Percentiles rank a stretch among this genome's conserved stretches.
These are phyloP conservation scores for Drosophila paracracens DNA, from an alignment of 2,888 invertebrate species.

Conservation along the genomic window DNA sequence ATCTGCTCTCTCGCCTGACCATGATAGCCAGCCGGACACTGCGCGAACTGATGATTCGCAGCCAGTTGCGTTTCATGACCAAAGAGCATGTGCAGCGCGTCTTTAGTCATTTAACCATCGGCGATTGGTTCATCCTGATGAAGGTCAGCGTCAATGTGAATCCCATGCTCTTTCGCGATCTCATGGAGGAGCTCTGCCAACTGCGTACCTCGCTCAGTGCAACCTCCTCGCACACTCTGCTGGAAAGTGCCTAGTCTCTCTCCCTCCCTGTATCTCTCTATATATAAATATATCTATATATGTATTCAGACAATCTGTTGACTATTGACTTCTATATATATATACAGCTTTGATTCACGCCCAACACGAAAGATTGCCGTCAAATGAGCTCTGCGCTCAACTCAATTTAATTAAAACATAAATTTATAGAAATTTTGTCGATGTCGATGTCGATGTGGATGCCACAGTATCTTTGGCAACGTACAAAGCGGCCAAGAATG, in stretches of 20 bases:
- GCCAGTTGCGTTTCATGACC: slow-evolving; percentile 76
- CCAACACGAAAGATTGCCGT: not conserved
- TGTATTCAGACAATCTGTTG: not conserved
- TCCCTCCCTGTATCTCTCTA: not conserved
- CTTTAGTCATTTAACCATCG: slow-evolving; percentile 85
- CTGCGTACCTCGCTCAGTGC: slow-evolving; percentile 46
- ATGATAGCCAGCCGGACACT: slow-evolving; percentile 86
- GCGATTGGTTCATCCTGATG: slow-evolving; percentile 92
- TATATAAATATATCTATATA: not conserved
- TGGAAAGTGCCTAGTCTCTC: slow-evolving; percentile 54
- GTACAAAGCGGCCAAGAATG: slow-evolving; percentile 20
- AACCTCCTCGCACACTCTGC: slow-evolving; percentile 56
- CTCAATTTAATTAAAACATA: not conserved
- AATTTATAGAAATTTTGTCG: too few species aligned
- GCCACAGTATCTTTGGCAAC: not conserved
- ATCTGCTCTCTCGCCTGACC: slow-evolving; percentile 88
- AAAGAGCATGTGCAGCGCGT: slow-evolving; percentile 71
- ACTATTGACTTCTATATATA: not conserved
- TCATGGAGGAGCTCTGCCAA: slow-evolving; percentile 86
- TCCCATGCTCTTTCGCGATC: slow-evolving; percentile 88
- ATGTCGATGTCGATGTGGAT: not conserved
- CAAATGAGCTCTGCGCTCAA: not conserved
- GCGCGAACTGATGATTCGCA: slow-evolving; percentile 78
- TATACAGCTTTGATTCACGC: not conserved
- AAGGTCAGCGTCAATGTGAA: slow-evolving; percentile 92